Percentiles rank a stretch among this genome's conserved stretches.
phyloP scores from a whole-genome alignment of 2,113 vertebrate species.

The Trochalopteron elliotii region DNA sequence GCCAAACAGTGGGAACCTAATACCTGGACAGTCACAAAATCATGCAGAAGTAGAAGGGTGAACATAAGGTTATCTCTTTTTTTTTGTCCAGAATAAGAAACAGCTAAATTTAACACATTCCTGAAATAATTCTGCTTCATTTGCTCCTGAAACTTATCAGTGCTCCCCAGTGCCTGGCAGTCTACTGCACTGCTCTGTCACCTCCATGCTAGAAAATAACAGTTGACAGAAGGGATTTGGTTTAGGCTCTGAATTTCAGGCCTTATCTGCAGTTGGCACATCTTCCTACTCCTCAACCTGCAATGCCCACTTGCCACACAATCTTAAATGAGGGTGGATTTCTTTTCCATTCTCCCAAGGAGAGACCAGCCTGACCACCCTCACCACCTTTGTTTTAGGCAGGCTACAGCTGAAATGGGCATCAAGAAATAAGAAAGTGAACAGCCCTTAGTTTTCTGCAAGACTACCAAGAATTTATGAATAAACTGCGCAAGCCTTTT shows the following conservation, averaged over 20 bases:
- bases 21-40: background rate
- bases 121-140: background rate
- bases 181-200: background rate
- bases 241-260: background rate
- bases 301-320: rapidly evolving
- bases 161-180: background rate
- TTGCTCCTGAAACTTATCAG: background rate
- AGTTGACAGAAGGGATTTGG: background rate
- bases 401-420: background rate
- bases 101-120: background rate
- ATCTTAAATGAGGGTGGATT: background rate
- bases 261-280: background rate
- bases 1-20: background rate
- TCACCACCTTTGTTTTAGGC: background rate
- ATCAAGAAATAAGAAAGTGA: background rate
- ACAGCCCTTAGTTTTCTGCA: background rate
- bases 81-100: background rate
- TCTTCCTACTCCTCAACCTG: background rate
- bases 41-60: background rate
- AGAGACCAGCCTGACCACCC: rapidly evolving
- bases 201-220: background rate
- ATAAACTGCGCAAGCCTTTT: background rate
- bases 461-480: background rate
- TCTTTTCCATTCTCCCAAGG: background rate
- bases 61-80: background rate